Percentiles rank a stretch among this genome's conserved stretches.
Evolutionary conservation across 2,113 vertebrate genomes (phyloP).

Genomic region (Bubalus kerabau): DNA sequence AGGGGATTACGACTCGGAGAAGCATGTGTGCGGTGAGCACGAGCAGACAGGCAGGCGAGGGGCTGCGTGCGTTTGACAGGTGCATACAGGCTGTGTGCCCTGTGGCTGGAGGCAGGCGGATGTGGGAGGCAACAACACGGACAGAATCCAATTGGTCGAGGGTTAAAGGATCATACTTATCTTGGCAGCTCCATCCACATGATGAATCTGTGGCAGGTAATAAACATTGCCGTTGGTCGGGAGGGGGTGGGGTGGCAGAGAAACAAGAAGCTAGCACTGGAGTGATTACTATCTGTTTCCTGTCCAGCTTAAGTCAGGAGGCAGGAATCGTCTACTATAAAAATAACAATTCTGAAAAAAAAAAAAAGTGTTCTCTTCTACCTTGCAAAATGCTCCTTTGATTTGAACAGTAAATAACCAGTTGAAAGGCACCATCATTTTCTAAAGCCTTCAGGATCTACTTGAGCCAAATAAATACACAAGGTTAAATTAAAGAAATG

Average conservation of each 20-base stretch:
- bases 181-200: background rate
- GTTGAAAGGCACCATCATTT: background rate
- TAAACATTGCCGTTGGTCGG: background rate
- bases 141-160: background rate
- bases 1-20: background rate
- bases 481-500: background rate
- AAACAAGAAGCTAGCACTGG: background rate
- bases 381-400: background rate
- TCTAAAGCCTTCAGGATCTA: background rate
- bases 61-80: background rate
- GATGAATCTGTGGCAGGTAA: slow-evolving; percentile 9
- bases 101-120: background rate
- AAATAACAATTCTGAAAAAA: background rate
- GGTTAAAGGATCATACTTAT: background rate
- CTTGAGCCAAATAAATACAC: background rate
- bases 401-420: background rate
- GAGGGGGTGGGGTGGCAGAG: background rate
- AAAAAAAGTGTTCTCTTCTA: background rate
- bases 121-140: background rate
- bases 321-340: background rate
- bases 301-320: background rate
- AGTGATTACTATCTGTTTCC: background rate
- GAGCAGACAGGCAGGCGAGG: background rate
- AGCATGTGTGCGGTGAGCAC: background rate
- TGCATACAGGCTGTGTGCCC: background rate